These are phyloP conservation scores for Halictus rubicundus DNA, from an alignment of 1,140 invertebrate genomes.

Conservation along the genomic window DNA sequence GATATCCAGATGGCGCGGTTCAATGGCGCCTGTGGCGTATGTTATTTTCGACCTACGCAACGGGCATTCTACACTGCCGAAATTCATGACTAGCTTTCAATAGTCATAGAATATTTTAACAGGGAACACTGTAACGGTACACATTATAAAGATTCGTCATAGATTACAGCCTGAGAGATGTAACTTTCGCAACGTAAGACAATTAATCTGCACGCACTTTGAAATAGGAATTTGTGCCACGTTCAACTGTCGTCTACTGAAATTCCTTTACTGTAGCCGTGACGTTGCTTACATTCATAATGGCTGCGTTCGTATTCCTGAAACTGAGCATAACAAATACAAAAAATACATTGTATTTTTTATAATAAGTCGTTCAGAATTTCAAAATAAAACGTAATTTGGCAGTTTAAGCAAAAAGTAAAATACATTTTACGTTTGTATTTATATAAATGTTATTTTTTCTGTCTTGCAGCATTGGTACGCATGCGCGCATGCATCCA, in stretches of 20 bases:
- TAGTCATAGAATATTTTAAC: constrained; percentile 40
- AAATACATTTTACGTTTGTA: neutral
- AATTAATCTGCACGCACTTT: constrained; percentile 1
- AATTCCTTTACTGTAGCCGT: constrained; percentile 34
- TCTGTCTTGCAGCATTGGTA: neutral
- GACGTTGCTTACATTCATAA: constrained; percentile 40
- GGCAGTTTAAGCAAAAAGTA: neutral
- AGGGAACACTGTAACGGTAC: neutral
- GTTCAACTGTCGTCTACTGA: constrained; percentile 36
- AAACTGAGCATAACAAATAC: constrained; percentile 3
- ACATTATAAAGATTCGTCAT: constrained; percentile 21
- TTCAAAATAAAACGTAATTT: neutral
- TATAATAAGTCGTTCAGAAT: neutral
- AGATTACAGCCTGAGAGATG: constrained; percentile 16
- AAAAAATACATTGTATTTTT: neutral
- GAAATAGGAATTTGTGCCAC: constrained; percentile 29
- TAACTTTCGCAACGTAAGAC: neutral
- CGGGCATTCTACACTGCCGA: constrained; percentile 52
- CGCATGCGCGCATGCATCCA: neutral
- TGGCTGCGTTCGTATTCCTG: constrained; percentile 28
- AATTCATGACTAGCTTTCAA: constrained; percentile 53
- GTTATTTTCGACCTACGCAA: constrained; percentile 51
- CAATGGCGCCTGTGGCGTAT: constrained; percentile 65
- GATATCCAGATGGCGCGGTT: constrained; percentile 70
- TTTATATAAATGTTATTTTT: neutral